Evolutionary conservation across 2,113 vertebrate species (phyloP), one percentile per base, ranked within the genome.

Genomic region (Chionodraco myersi): DNA sequence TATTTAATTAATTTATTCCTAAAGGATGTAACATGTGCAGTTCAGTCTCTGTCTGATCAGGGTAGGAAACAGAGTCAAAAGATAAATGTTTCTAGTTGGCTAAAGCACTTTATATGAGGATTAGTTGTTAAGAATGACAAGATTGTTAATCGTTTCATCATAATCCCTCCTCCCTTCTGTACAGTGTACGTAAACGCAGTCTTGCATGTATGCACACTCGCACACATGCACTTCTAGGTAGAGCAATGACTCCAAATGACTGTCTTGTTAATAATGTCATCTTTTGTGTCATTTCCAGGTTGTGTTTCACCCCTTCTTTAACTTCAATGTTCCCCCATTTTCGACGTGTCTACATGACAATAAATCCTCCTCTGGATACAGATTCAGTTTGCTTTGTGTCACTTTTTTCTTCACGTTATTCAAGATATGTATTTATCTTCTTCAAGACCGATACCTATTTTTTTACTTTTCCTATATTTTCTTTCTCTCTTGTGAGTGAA

Each of bases 191-290:
- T 10, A 0, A 11, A 21, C 5, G 48, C 65, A 34, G 18, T 5
- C 2, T 2, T 41, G n/a, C 11, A 21, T 64, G 21, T 9, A 21
- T 64, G 30, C n/a, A 57, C 44, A 8, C 65, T 41, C 41, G 18
- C 13, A 12, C 52, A 52, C n/a, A 9, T 44, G 65, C 54, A 58
- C 30, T 30, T 30, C 30, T 4, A 79, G n/a, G 53, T 12, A 23
- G 63, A 66, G 59, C 34, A 36, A 54, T 63, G 60, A 59, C 63
- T 72, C 52, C 51, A 51, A 72, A 79, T 72, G 73, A 34, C 49
- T 14, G 34, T 49, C 18, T 36, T 45, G 3, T 72, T 83, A 41
- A 41, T 41, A 41, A 41, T 41, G 7, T 80, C 34, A 72, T 80
- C 72, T 63, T 72, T 60, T 16, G 12, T 48, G 49, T 16, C 65